Conservation (phyloP, 2,888 invertebrate species). For the Tetranychus truncatus region DNA sequence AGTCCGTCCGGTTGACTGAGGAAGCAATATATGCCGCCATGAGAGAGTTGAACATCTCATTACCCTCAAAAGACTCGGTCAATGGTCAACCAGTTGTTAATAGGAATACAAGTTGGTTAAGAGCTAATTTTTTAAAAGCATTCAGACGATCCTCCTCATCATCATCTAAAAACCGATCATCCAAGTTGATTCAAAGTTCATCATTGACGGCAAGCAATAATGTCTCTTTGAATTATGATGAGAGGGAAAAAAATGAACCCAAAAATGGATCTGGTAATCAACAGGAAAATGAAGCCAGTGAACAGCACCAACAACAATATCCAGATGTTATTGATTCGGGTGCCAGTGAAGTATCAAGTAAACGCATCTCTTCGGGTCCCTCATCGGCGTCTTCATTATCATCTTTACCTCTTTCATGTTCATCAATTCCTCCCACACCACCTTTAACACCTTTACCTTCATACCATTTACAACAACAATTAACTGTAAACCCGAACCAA, state of each 20-base stretch:
- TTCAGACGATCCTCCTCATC: neutral
- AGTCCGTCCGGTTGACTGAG: neutral
- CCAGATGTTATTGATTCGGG: neutral
- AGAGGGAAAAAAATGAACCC: too few relatives aligned
- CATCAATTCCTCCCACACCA: neutral
- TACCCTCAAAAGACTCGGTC: neutral
- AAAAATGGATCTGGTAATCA: too few relatives aligned
- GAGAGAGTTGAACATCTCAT: neutral
- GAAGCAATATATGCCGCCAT: neutral
- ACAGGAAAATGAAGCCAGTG: too few relatives aligned
- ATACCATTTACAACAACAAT: neutral
- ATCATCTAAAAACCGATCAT: neutral
- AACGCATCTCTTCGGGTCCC: neutral
- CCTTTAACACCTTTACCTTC: neutral
- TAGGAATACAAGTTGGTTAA: neutral
- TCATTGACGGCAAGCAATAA: neutral
- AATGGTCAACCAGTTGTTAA: neutral
- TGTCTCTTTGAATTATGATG: too few relatives aligned
- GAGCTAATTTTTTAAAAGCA: neutral
- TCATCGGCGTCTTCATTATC: neutral
- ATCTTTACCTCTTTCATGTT: neutral
- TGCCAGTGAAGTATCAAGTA: neutral
- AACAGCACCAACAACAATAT: neutral
- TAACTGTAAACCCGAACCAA: neutral
- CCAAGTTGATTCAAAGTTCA: neutral